These are phyloP conservation scores for Neoitamus cyanurus DNA, from an alignment of 2,888 invertebrate genomes.

Conservation along the genomic window DNA sequence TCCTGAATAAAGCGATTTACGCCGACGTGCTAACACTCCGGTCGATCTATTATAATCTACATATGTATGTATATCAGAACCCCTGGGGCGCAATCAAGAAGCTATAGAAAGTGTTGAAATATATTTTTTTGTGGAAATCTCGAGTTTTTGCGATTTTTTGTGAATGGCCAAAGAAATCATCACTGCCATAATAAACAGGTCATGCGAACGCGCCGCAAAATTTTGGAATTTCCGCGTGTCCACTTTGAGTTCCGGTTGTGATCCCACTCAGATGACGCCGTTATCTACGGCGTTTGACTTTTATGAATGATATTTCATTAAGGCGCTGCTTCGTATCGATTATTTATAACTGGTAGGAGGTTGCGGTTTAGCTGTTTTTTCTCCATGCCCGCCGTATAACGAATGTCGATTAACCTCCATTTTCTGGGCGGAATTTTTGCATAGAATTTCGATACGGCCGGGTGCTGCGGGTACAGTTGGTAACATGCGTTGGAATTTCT, in stretches of 20 bases:
- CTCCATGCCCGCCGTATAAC: neutral
- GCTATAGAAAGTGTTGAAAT: neutral
- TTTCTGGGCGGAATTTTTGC: slow-evolving; percentile 13
- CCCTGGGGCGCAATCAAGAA: neutral
- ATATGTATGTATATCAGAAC: neutral
- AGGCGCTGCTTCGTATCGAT: neutral
- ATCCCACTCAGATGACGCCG: slow-evolving; percentile 29
- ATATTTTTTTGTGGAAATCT: neutral
- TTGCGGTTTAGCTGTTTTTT: neutral
- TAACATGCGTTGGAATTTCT: slow-evolving; percentile 1
- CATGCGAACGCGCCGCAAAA: slow-evolving; percentile 7
- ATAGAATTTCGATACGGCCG: slow-evolving; percentile 9
- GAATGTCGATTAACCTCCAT: neutral
- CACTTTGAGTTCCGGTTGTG: slow-evolving; percentile 35
- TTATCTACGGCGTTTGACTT: slow-evolving; percentile 12
- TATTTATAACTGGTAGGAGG: slow-evolving; percentile 18
- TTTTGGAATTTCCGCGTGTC: slow-evolving; percentile 32
- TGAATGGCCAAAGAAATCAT: slow-evolving; percentile 13
- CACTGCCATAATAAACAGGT: slow-evolving; percentile 19
- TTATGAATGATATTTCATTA: slow-evolving; percentile 27
- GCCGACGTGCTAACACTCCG: neutral
- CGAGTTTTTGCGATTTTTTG: neutral
- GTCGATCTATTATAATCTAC: neutral
- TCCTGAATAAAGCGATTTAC: neutral
- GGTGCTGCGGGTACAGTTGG: neutral